Percentiles rank a stretch among this genome's conserved stretches.
Conservation (phyloP, 2,888 invertebrate species). For the Ptychoptera contaminata region DNA sequence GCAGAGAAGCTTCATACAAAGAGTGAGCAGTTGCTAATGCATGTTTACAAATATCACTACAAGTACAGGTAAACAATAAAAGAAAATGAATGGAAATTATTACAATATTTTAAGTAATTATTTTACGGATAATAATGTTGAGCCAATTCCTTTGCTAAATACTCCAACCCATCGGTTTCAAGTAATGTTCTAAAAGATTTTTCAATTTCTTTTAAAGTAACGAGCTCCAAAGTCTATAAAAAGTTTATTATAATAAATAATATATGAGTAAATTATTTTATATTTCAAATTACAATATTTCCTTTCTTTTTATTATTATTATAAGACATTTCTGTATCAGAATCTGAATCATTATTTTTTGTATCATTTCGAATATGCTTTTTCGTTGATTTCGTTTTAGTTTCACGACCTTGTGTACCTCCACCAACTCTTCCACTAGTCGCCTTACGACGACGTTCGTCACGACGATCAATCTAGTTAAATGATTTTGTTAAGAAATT, state of each 20-base stretch:
- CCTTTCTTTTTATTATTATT: constrained; percentile 29
- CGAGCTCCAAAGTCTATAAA: constrained; percentile 38
- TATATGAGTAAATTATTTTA: background rate
- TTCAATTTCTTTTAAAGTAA: constrained; percentile 50
- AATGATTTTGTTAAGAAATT: background rate
- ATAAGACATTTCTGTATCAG: constrained; percentile 50
- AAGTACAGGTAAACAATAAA: constrained; percentile 14
- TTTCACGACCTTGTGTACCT: constrained; percentile 85
- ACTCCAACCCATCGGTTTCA: constrained; percentile 58
- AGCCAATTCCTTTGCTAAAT: constrained; percentile 52
- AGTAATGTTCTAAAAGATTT: constrained; percentile 40
- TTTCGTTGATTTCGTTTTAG: constrained; percentile 86
- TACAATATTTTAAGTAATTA: background rate
- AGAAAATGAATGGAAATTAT: constrained; percentile 14
- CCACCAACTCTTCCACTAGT: constrained; percentile 78
- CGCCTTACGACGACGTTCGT: constrained; percentile 80
- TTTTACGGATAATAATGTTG: constrained; percentile 46
- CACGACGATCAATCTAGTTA: constrained; percentile 53
- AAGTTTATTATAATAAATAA: background rate
- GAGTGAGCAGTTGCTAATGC: constrained; percentile 53
- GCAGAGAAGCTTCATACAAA: constrained; percentile 56
- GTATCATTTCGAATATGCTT: constrained; percentile 44
- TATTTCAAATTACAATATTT: background rate
- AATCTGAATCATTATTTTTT: constrained; percentile 43
- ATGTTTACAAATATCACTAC: constrained; percentile 46